A percentile compares a stretch with the other conserved stretches of the same genome.
phyloP scores from a whole-genome alignment of 2,797 vertebrate genomes.

The Heterohyrax brucei region DNA sequence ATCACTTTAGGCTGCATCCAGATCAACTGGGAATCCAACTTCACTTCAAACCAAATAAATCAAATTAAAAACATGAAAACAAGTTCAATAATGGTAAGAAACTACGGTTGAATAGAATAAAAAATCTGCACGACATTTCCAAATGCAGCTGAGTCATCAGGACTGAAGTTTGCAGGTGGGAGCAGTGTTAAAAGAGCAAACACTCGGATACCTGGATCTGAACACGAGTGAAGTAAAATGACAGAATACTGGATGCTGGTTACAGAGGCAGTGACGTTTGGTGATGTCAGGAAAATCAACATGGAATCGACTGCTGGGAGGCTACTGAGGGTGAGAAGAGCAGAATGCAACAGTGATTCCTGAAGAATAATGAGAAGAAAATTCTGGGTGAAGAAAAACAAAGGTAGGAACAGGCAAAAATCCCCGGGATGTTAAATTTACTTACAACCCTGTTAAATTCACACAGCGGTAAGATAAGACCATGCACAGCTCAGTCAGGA shows the following conservation, averaged over 20 bases:
- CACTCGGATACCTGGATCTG: neutral
- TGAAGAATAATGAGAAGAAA: too few relatives aligned
- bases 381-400: too few relatives aligned
- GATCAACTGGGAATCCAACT: neutral
- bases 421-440: neutral
- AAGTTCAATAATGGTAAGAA: neutral
- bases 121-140: too few relatives aligned
- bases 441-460: neutral
- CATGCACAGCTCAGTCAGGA: neutral
- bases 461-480: neutral
- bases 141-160: neutral
- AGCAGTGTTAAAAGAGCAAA: neutral
- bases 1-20: neutral
- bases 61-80: neutral
- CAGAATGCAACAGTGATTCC: neutral
- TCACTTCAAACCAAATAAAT: neutral
- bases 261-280: neutral
- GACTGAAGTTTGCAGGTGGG: neutral
- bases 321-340: neutral
- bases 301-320: too few relatives aligned
- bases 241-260: too few relatives aligned
- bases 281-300: neutral
- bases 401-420: neutral
- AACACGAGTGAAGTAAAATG: neutral
- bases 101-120: neutral